Conservation (phyloP, 2,113 vertebrate genomes). For the Chamaea fasciata region DNA sequence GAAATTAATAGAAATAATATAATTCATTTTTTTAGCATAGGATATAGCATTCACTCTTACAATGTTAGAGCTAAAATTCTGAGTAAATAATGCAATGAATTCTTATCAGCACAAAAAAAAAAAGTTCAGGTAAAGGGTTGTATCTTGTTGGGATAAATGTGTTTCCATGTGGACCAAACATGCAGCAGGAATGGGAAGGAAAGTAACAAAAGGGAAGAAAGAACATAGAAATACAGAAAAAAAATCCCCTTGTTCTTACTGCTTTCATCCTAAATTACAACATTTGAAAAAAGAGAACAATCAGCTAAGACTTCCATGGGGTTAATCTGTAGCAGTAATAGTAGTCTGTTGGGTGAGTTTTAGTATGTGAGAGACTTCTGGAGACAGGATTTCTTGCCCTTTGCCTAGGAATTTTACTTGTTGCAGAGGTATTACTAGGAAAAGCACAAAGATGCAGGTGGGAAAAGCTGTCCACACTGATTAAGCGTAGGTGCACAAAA, state of each 20-base stretch:
- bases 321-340: not conserved
- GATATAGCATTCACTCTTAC: not conserved
- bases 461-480: not conserved
- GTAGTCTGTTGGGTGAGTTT: not conserved
- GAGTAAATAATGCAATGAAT: not conserved
- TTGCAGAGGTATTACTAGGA: not conserved
- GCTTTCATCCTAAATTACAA: not conserved
- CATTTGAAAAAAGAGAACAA: not conserved
- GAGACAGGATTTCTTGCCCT: not conserved
- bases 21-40: not conserved
- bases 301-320: not conserved
- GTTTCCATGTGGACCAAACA: not conserved
- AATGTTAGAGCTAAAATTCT: not conserved
- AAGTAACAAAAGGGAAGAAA: not conserved
- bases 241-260: not conserved
- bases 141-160: not conserved
- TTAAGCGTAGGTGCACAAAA: not conserved
- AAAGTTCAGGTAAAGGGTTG: not conserved
- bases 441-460: not conserved
- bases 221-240: not conserved
- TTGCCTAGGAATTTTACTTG: not conserved
- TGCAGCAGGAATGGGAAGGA: not conserved
- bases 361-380: fast-evolving
- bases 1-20: not conserved
- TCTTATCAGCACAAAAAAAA: not conserved